phyloP scores from a whole-genome alignment of 2,888 invertebrate species.

The Drosophila conformis region DNA sequence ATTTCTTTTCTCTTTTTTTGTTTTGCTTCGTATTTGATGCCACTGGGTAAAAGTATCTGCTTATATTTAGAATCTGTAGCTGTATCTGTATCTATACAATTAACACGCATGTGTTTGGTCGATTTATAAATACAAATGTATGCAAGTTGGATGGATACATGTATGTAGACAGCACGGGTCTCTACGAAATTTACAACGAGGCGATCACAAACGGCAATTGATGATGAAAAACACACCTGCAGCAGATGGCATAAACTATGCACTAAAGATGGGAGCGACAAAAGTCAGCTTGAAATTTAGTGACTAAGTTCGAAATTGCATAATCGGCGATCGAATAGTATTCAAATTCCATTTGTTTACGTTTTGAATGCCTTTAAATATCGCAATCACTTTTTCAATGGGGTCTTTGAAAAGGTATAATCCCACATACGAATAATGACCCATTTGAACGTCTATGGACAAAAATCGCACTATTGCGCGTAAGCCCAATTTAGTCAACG shows the following conservation, averaged over 20 bases:
- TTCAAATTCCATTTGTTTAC: background rate
- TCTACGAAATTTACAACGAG: conserved; percentile 3
- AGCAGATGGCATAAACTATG: background rate
- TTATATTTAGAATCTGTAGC: conserved; percentile 37
- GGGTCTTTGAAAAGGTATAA: background rate
- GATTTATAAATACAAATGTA: conserved; percentile 36
- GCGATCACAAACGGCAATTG: background rate
- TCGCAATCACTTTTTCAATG: background rate
- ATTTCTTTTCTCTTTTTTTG: conserved; percentile 17
- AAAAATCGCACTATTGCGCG: background rate
- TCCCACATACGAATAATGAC: background rate
- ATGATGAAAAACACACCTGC: conserved; percentile 1
- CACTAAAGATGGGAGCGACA: background rate
- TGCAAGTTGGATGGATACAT: conserved; percentile 23
- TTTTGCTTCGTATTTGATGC: conserved; percentile 40
- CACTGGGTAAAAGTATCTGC: conserved; percentile 50
- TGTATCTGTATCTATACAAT: conserved; percentile 4
- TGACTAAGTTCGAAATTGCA: conserved; percentile 5
- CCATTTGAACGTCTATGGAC: conserved; percentile 2
- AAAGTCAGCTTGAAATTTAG: conserved; percentile 4
- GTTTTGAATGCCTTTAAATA: background rate
- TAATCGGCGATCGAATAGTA: background rate
- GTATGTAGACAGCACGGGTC: conserved; percentile 13
- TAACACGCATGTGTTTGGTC: conserved; percentile 6
- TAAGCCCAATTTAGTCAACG: conserved; percentile 14